Evolutionary conservation across 2,113 vertebrate genomes (phyloP), one percentile per base, ranked within the genome.

Genomic region (Vulpes ferrilata): DNA sequence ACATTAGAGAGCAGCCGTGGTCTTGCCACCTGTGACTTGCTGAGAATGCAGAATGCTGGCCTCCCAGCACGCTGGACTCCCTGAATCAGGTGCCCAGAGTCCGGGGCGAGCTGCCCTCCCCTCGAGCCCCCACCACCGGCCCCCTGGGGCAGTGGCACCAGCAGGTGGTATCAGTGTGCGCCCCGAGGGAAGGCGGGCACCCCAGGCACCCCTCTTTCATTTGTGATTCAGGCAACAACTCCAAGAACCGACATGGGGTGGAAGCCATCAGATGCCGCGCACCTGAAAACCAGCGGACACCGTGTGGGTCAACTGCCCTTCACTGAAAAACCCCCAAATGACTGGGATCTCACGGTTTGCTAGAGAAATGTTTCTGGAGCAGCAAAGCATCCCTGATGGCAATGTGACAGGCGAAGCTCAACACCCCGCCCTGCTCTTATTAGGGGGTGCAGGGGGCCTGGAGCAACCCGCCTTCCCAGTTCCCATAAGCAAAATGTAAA

Each of bases 401-500:
- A 64, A 57, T 43, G 69, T 17, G 12, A 27, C 38, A 30, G 16
- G 55, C 0, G 0, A 80, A 78, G 48, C 48, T 65, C 32, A 43
- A 15, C 8, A 38, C 9, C 23, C 9, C 25, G 65, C 6, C 53
- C 5, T 25, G 11, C 23, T 92, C 22, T 97, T 17, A 22, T 22
- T 74, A 35, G 15, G 43, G 32, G 27, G 62, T 51, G 30, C 2
- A 38, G 22, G n/a, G 23, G 53, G 5, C 48, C 30, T 30, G 25
- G 74, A 13, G 71, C 17, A 62, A 74, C 23, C 38, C 16, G 60
- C 65, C 59, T 43, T 32, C 17, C 38, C 10, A 25, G 32, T 7
- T 57, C 69, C 38, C 65, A 57, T 60, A n/a, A 86, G 65, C 53
- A 79, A 92, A 96, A 78, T 86, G 35, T n/a, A 78, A 85, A 85